Percentiles rank a stretch among this genome's conserved stretches.
phyloP scores from a whole-genome alignment of 2,113 vertebrate genomes.

The Trachemys scripta region DNA sequence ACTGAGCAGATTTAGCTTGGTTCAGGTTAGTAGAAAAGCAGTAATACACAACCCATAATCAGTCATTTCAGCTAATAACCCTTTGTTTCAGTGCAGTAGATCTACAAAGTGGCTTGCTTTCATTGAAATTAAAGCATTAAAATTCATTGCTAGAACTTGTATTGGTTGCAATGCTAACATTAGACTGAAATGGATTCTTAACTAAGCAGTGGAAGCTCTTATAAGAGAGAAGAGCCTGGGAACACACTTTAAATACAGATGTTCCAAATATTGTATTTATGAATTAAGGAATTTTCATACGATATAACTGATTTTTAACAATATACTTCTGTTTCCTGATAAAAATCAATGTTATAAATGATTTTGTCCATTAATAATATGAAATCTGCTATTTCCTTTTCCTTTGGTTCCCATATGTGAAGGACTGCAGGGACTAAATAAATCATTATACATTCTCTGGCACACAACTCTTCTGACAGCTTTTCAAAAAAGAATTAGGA shows the following conservation, averaged over 20 bases:
- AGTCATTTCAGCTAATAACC: neutral
- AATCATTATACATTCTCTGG: slow-evolving; percentile 59
- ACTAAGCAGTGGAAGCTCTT: neutral
- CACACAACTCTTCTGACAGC: slow-evolving; percentile 13
- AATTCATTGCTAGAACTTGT: neutral
- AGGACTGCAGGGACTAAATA: slow-evolving; percentile 31
- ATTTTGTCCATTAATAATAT: neutral
- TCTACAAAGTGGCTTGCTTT: neutral
- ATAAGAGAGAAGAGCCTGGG: neutral
- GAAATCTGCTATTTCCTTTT: neutral
- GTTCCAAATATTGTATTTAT: neutral
- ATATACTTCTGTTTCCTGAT: neutral
- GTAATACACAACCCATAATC: neutral
- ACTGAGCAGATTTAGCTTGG: neutral
- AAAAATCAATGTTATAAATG: neutral
- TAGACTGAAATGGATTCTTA: neutral
- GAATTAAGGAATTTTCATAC: neutral
- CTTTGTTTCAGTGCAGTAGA: neutral
- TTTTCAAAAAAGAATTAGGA: slow-evolving; percentile 66
- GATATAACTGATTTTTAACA: neutral
- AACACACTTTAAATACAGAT: neutral
- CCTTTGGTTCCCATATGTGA: neutral
- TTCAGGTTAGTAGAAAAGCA: neutral
- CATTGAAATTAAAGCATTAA: neutral
- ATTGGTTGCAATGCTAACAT: neutral